These are phyloP conservation scores for Phylloscopus collybita DNA, from an alignment of 2,797 vertebrate genomes.

Conservation along the genomic window DNA sequence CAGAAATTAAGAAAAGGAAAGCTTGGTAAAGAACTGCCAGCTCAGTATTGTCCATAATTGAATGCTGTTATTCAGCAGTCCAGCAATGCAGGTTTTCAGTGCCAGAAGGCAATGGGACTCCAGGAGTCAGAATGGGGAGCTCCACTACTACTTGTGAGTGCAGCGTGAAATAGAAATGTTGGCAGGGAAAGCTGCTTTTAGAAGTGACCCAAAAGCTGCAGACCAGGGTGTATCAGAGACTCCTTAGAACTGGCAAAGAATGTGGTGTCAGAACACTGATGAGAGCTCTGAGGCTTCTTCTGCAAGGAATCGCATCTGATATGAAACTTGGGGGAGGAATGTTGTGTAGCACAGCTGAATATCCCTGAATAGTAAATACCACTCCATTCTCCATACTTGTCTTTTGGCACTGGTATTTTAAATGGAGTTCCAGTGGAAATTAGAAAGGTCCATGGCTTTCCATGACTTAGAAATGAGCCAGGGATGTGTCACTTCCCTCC, in stretches of 20 bases:
- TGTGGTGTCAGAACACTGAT: neutral
- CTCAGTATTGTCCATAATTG: neutral
- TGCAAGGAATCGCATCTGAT: neutral
- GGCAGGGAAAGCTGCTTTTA: neutral
- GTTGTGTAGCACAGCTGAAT: neutral
- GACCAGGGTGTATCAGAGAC: neutral
- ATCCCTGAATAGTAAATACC: neutral
- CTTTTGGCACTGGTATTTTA: neutral
- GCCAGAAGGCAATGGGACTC: neutral
- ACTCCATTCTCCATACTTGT: neutral
- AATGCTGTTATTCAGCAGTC: slow-evolving; percentile 19
- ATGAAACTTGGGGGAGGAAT: neutral
- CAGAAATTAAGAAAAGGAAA: slow-evolving; percentile 16
- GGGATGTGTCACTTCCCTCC: neutral
- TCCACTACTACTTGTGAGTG: neutral
- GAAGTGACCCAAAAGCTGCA: neutral
- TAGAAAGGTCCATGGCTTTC: slow-evolving; percentile 20
- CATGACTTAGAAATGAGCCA: neutral
- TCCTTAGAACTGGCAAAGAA: neutral
- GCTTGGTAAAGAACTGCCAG: neutral
- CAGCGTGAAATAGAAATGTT: neutral
- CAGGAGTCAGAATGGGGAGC: neutral
- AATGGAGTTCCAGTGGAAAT: neutral
- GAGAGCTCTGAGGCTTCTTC: neutral
- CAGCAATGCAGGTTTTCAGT: neutral